Evolutionary conservation across 2,113 vertebrate species (phyloP).

Genomic region (Oceanites oceanicus): DNA sequence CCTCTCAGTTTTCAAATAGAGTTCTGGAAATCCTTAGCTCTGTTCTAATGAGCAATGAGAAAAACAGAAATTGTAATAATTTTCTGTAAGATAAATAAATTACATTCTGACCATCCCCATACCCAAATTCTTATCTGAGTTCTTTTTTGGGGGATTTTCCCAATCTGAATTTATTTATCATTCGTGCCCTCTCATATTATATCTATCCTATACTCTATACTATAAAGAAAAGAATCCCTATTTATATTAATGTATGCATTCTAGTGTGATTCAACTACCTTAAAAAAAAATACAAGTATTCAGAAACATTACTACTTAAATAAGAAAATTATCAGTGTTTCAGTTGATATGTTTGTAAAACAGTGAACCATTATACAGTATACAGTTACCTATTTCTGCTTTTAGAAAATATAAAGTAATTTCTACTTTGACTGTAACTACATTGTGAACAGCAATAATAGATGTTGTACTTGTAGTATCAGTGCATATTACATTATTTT

Average conservation of each 20-base stretch:
- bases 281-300: background rate
- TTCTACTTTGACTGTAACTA: background rate
- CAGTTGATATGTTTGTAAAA: background rate
- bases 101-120: background rate
- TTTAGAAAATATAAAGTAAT: background rate
- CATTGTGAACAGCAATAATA: background rate
- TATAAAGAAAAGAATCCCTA: background rate
- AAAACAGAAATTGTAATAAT: background rate
- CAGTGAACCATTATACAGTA: background rate
- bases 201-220: background rate
- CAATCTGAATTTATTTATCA: background rate
- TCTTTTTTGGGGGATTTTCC: background rate
- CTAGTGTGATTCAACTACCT: background rate
- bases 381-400: background rate
- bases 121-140: background rate
- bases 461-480: background rate
- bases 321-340: background rate
- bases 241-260: background rate
- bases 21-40: background rate
- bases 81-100: background rate
- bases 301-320: background rate
- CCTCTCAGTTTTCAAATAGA: background rate
- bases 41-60: background rate
- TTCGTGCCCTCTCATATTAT: background rate
- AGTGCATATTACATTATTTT: background rate